Evolutionary conservation across 2,797 vertebrate genomes (phyloP), one percentile per base, ranked within the genome.

Genomic region (Columba guinea): DNA sequence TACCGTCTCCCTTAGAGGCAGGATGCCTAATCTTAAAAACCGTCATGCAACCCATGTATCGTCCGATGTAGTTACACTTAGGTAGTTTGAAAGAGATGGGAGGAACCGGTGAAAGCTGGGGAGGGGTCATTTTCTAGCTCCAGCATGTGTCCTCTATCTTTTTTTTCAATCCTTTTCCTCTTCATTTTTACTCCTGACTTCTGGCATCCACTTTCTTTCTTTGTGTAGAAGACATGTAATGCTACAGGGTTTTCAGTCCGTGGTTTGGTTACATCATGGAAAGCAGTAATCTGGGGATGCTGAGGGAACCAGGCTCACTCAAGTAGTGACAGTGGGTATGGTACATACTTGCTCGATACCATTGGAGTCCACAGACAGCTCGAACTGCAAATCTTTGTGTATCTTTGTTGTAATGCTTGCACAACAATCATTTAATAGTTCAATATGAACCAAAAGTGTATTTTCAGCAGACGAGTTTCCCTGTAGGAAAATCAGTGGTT

Each of bases 401-500:
- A 28, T 51, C 78, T 75, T 48, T 37, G 5, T 71, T 96, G 95
- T 94, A 97, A 88, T 96, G 77, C 76, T 97, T 70, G 93, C 79
- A 83, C 96, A 76, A 70, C 95, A 59, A 24, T 73, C 76, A 39
- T 63, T 52, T 52, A 80, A 84, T 75, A 92, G 89, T 88, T 95
- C 92, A 94, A 93, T 95, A 39, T 94, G 95, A 97, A 96, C 83
- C 65, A 4, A 95, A 95, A 97, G 96, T 96, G 87, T 97, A 5
- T 97, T 96, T 96, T 96, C 94, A 96, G 97, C 95, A 95, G 91
- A 78, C 18, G 9, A 95, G 96, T 98, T 97, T 97, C 97, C 97
- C 97, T 97, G 37, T 97, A 95, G 97, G 95, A 97, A 97, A 98
- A 97, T 97, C 96, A 97, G 97, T 98, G 97, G 93, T 97, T 97